A percentile compares a stretch with the other conserved stretches of the same genome.
These are phyloP conservation scores for Rafetus swinhoei DNA, from an alignment of 2,113 vertebrate genomes.

Conservation along the genomic window DNA sequence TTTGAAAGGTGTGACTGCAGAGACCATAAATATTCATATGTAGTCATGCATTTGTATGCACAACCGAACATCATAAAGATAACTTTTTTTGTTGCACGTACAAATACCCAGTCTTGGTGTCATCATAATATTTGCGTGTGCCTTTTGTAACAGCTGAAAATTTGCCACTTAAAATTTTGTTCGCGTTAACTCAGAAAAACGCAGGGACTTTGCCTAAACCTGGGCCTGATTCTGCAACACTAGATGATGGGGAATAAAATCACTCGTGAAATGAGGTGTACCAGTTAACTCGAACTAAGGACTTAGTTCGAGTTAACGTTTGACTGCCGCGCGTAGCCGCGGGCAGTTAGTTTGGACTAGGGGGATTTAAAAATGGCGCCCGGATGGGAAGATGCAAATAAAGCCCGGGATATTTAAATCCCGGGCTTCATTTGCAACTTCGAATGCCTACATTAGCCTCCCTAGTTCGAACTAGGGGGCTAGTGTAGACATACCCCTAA, in stretches of 20 bases:
- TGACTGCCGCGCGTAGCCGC: no score
- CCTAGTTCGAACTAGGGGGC: no score
- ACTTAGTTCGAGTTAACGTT: no score
- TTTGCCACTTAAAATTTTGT: not conserved
- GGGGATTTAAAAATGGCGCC: no score
- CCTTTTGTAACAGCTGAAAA: not conserved
- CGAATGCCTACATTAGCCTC: no score
- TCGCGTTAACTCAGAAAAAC: not conserved
- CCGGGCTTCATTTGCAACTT: no score
- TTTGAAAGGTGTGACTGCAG: not conserved
- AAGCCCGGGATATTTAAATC: no score
- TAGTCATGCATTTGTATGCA: not conserved
- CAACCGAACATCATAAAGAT: not conserved
- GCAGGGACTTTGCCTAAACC: not conserved
- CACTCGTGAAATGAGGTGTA: no score
- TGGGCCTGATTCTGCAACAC: not conserved
- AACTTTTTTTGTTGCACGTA: not conserved
- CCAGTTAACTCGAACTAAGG: no score
- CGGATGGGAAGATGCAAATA: no score
- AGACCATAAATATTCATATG: not conserved
- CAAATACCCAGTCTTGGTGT: not conserved
- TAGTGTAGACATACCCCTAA: not conserved
- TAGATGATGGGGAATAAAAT: not conserved
- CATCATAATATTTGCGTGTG: not conserved
- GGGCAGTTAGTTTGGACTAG: no score